Evolutionary conservation across 2,888 invertebrate genomes (phyloP).

Genomic region (Nephrotoma appendiculata): DNA sequence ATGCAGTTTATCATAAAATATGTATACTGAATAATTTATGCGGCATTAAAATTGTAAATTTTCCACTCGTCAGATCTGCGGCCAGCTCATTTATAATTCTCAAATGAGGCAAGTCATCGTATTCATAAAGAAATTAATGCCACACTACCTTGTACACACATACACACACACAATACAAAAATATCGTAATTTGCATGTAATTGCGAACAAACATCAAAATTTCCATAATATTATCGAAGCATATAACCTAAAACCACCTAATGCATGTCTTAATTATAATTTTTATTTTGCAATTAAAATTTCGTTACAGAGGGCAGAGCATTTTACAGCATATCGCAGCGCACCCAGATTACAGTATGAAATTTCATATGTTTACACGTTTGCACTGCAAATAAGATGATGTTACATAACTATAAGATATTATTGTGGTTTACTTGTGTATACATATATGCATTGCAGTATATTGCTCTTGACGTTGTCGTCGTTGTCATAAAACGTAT

Average conservation of each 20-base stretch:
- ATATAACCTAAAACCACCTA: not conserved
- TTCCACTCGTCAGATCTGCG: not conserved
- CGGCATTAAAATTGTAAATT: not conserved
- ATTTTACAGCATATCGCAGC: not conserved
- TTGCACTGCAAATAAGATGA: not conserved
- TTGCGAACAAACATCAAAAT: not conserved
- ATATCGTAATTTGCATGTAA: not conserved
- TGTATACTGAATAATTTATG: not conserved
- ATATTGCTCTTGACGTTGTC: not conserved
- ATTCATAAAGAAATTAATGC: not conserved
- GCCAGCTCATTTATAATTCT: not conserved
- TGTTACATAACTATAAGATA: not conserved
- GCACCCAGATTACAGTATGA: not conserved
- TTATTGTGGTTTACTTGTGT: not conserved
- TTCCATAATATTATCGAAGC: not conserved
- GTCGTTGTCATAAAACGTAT: not conserved
- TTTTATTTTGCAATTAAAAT: not conserved
- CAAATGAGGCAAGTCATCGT: not conserved
- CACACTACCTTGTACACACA: not conserved
- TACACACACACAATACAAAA: too few relatives aligned
- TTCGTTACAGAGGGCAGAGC: not conserved
- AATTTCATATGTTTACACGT: not conserved
- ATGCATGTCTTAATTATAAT: not conserved
- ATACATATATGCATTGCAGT: not conserved
- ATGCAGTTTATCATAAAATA: not conserved